A percentile compares a stretch with the other conserved stretches of the same genome.
These are phyloP conservation scores for Thalassarche chlororhynchos DNA, from an alignment of 2,113 vertebrate genomes.

Conservation along the genomic window DNA sequence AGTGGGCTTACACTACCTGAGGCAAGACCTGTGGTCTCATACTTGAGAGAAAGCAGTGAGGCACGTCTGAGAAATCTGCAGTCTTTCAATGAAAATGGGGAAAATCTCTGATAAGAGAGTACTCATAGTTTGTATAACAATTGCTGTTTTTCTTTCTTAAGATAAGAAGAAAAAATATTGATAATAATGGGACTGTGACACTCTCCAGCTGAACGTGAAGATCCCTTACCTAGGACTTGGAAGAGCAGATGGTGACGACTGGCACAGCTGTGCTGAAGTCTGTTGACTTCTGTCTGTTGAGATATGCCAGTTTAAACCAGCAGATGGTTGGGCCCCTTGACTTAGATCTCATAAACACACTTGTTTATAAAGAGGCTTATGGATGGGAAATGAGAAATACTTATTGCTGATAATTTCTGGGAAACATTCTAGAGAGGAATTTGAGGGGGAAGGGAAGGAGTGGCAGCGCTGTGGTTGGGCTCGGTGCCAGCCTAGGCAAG, in stretches of 20 bases:
- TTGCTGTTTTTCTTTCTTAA: neutral
- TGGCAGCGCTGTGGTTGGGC: neutral
- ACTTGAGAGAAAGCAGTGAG: neutral
- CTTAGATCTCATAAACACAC: slow-evolving; percentile 6
- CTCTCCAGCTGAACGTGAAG: neutral
- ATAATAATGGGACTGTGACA: neutral
- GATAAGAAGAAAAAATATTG: neutral
- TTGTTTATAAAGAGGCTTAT: slow-evolving; percentile 58
- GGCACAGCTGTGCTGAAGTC: neutral
- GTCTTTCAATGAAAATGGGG: neutral
- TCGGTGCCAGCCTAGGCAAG: neutral
- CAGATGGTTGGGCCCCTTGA: neutral
- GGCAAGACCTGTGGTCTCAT: neutral
- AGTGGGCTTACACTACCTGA: neutral
- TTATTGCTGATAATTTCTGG: slow-evolving; percentile 58
- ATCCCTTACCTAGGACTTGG: neutral
- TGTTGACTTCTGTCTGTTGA: neutral
- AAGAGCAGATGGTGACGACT: neutral
- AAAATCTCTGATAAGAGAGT: neutral
- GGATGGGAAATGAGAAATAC: slow-evolving; percentile 59
- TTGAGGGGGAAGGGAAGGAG: slow-evolving; percentile 53
- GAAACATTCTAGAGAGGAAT: slow-evolving; percentile 54
- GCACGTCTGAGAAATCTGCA: neutral
- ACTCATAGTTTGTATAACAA: neutral
- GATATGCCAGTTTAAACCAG: slow-evolving; percentile 1